phyloP scores from a whole-genome alignment of 2,888 invertebrate genomes.

The Sminthurides aquaticus region DNA sequence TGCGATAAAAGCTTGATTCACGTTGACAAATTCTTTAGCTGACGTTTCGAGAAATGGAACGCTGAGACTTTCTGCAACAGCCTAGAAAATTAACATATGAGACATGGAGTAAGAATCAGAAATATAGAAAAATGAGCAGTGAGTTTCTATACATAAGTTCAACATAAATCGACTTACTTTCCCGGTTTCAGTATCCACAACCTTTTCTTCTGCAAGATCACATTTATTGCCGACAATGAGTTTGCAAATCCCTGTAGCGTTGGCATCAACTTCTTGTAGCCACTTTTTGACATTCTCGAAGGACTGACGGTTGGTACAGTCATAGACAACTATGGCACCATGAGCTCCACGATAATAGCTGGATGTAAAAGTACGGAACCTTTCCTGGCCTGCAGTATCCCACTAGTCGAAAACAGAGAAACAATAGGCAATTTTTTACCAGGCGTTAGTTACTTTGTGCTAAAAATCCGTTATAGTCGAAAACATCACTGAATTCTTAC shows the following conservation, averaged over 20 bases:
- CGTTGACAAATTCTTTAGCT: constrained; percentile 98
- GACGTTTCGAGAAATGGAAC: constrained; percentile 99
- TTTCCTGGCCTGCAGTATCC: constrained; percentile 97
- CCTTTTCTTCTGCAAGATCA: constrained; percentile 95
- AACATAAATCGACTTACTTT: neutral
- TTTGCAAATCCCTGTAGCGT: constrained; percentile 99
- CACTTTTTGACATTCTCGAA: constrained; percentile 99
- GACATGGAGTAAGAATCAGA: no score
- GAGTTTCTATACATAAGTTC: no score
- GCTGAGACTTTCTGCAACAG: constrained; percentile 94
- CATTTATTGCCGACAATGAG: constrained; percentile 98
- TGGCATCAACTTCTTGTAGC: constrained; percentile 99
- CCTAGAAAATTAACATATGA: no score
- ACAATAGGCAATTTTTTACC: no score
- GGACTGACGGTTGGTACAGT: constrained; percentile 98
- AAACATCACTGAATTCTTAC: constrained; percentile 56
- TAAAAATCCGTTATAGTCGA: no score
- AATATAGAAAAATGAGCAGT: no score
- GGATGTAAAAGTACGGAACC: constrained; percentile 98
- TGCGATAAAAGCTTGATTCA: constrained; percentile 96
- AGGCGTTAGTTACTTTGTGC: no score
- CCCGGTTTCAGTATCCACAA: constrained; percentile 53
- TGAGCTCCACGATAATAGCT: constrained; percentile 99
- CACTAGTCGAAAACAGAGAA: no score
- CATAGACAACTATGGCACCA: constrained; percentile 99